Base-by-base conservation (phyloP, 2,113 vertebrate genomes). In the Probosciger aterrimus region DNA sequence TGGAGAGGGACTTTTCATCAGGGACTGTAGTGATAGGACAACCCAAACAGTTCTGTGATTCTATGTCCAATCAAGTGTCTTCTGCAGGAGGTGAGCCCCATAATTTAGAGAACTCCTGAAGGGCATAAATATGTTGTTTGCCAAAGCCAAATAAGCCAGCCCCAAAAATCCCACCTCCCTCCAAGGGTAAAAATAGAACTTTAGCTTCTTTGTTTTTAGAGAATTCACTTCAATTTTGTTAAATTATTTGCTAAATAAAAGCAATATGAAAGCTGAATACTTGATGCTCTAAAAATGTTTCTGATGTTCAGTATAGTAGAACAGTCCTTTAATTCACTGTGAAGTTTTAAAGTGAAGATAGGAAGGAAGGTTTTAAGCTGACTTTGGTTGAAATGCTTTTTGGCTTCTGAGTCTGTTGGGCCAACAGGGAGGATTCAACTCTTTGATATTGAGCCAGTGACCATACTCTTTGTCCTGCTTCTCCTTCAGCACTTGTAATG, bases 91-190 rank as follows among this genome's bases (percentile, higher is more conserved):
- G 9, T 62, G 3, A 1, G 14, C 5, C n/a, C 44, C 11, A 4
- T 79, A 79, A 82, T 41, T 53, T 28, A 37, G 55, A 28, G 23
- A 25, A 28, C 27, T 57, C 16, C 30, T 31, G 24, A 73, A 82
- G n/a, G 18, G 9, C 43, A 37, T n/a, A 74, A 75, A 24, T 28
- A 16, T 16, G 7, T 67, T 83, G 3, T 71, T 68, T 78, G 18
- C 18, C 24, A 39, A 88, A 90, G 50, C 44, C 20, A 55, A 62
- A 35, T 4, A 53, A 62, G 8, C 11, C 8, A 57, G 55, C 6
- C 16, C 0, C 0, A 25, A 39, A 92, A 77, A 47, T 39, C 8
- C 9, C 22, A 23, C 2, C 0, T 3, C 0, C 0, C 4, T 57
- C 17, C 17, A 7, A 35, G 2, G 10, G n/a, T 31, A 43, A 75